Evolutionary conservation across 2,797 vertebrate genomes (phyloP), one percentile per base, ranked within the genome.

Genomic region (Eulemur rubriventer): DNA sequence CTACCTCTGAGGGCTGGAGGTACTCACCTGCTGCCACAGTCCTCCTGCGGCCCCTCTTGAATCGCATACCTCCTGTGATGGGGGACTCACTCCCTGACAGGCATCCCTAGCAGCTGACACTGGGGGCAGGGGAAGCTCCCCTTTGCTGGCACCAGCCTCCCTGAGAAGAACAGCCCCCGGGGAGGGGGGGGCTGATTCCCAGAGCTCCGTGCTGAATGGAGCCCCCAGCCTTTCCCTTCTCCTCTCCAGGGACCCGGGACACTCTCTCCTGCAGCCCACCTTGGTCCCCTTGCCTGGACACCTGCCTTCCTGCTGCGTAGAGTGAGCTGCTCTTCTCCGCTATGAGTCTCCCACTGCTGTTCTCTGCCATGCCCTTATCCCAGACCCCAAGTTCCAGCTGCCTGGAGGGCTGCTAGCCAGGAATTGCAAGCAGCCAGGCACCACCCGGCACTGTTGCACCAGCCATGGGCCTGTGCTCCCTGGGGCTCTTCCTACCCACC

Each of bases 11-110:
- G 35, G 59, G 26, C 52, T 41, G 57, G 69, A 7, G 6, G 6
- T 0, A 0, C 13, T 13, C 18, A 46, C 86, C 33, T 46, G 69
- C 16, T 50, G 0, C 10, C 2, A 26, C 11, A 17, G 0, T 0
- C 50, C 11, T 52, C 59, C 33, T 13, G 18, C 0, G 2, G 18
- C 11, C 13, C n/a, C 14, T 55, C 28, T 59, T 8, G 5, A 67
- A 33, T 13, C 30, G 11, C 30, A 24, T 0, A 6, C 18, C 46
- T 52, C 30, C 55, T 16, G 1, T 20, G 28, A 43, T 0, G 1
- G 50, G 22, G n/a, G 30, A 1, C 46, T 89, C 72, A 20, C 30
- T 16, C 33, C 59, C 11, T 79, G 38, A 12, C 1, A 11, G 35
- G 52, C 43, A 22, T 46, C 59, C 30, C 22, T 11, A 3, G 67